Evolutionary conservation across 2,113 vertebrate species (phyloP).

Genomic region (Xenus cinereus): DNA sequence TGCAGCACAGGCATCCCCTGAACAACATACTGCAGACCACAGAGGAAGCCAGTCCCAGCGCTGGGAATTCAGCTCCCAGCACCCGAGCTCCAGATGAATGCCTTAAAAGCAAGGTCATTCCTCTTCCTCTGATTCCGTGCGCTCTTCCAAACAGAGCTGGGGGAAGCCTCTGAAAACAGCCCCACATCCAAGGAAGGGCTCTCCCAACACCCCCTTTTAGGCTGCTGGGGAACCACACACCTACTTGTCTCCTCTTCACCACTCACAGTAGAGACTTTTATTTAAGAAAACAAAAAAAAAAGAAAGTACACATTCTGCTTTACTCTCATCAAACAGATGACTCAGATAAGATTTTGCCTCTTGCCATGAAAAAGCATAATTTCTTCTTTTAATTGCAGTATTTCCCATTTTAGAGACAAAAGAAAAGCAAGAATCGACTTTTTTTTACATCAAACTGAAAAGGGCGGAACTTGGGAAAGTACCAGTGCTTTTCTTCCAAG

Average conservation of each 20-base stretch:
- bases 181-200: background rate
- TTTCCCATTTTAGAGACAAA: background rate
- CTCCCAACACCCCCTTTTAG: background rate
- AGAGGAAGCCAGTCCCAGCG: background rate
- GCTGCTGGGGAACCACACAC: background rate
- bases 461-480: background rate
- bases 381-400: background rate
- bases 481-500: slow-evolving; percentile 25
- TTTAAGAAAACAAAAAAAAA: background rate
- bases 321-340: background rate
- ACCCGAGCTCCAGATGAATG: background rate
- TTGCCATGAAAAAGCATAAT: background rate
- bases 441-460: background rate
- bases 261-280: background rate
- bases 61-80: background rate
- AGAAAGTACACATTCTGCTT: background rate
- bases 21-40: background rate
- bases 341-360: background rate
- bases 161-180: background rate
- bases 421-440: background rate
- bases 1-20: background rate
- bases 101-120: slow-evolving; percentile 8
- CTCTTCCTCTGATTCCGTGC: background rate
- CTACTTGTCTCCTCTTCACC: background rate
- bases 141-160: background rate